Evolutionary conservation across 2,113 vertebrate genomes (phyloP).

Genomic region (Rhea pennata): DNA sequence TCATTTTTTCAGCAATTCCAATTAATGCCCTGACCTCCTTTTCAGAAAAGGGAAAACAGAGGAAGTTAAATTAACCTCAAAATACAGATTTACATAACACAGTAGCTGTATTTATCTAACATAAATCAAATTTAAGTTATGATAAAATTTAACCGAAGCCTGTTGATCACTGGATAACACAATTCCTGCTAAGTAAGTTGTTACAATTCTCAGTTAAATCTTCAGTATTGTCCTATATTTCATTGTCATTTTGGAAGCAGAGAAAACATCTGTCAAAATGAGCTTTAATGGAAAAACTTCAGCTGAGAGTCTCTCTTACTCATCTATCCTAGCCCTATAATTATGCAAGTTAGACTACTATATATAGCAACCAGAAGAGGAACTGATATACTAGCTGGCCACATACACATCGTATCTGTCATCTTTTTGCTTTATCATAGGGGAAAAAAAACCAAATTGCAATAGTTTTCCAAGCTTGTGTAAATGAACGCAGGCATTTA

Average conservation of each 20-base stretch:
- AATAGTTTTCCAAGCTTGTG: neutral
- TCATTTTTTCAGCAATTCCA: neutral
- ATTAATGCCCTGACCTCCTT: neutral
- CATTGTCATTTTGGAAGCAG: constrained; percentile 39
- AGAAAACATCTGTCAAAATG: constrained; percentile 73
- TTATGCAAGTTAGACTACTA: constrained; percentile 53
- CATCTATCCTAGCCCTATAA: constrained; percentile 25
- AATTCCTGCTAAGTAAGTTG: neutral
- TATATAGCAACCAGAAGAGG: constrained; percentile 50
- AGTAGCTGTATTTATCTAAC: neutral
- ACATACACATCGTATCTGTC: neutral
- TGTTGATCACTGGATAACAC: neutral
- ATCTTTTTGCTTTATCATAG: neutral
- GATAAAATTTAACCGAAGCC: neutral
- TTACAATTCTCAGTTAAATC: neutral
- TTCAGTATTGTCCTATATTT: neutral
- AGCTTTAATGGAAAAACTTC: constrained; percentile 76
- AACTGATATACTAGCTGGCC: neutral
- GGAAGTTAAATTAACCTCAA: neutral
- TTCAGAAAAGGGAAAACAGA: neutral
- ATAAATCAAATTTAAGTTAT: neutral
- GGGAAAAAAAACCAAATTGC: neutral
- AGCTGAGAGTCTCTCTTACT: constrained; percentile 32
- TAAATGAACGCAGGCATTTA: neutral
- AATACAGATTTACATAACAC: neutral